These are phyloP conservation scores for Kryphioiulus occultus DNA, from an alignment of 2,888 invertebrate genomes.

Conservation along the genomic window DNA sequence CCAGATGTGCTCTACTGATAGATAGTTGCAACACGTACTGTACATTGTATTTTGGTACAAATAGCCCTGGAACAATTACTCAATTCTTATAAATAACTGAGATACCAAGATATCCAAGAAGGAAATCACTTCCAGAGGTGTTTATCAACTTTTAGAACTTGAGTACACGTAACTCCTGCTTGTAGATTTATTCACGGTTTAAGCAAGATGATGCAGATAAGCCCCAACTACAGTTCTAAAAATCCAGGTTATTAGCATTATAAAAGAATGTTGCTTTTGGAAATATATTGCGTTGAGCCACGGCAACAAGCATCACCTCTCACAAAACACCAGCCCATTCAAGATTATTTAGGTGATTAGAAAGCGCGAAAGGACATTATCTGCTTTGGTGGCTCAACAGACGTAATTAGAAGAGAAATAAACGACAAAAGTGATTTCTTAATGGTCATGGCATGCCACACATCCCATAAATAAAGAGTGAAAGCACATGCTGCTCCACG, in stretches of 20 bases:
- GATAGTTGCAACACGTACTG: background rate
- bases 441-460: constrained; percentile 33
- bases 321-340: constrained; percentile 29
- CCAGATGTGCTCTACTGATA: background rate
- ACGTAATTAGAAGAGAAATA: constrained; percentile 39
- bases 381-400: constrained; percentile 38
- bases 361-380: constrained; percentile 40
- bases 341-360: constrained; percentile 39
- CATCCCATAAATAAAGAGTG: constrained; percentile 9
- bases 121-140: background rate
- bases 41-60: background rate
- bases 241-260: background rate
- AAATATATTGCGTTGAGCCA: background rate
- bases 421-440: constrained; percentile 39
- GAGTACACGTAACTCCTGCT: background rate
- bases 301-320: background rate
- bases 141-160: background rate
- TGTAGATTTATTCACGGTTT: background rate
- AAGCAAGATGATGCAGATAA: background rate
- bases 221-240: background rate
- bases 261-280: background rate
- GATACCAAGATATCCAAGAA: background rate
- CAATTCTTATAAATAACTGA: background rate
- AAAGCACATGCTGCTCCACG: constrained; percentile 3
- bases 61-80: background rate